Conservation (phyloP, 2,797 vertebrate species). For the Epinephelus coioides region DNA sequence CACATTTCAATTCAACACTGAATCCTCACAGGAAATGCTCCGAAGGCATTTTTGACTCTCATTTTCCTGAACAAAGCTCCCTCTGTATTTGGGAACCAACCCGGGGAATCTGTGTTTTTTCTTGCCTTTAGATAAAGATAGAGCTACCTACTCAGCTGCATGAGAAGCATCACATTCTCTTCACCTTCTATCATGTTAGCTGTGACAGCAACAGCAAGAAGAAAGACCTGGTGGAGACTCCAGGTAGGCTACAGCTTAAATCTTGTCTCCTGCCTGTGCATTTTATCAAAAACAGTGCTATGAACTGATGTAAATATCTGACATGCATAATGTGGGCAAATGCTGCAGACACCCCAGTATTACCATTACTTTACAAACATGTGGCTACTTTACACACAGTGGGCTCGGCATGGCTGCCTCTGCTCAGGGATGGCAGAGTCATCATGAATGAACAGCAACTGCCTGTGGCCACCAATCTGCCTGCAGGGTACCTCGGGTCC, state of each 20-base stretch:
- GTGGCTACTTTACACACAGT: slow-evolving; percentile 80
- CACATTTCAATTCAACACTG: background rate
- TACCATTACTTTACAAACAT: background rate
- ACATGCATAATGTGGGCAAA: background rate
- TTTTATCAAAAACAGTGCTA: background rate
- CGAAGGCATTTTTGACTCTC: slow-evolving; percentile 9
- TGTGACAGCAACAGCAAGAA: slow-evolving; percentile 98
- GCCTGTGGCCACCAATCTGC: slow-evolving; percentile 91
- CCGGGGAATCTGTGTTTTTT: slow-evolving; percentile 27
- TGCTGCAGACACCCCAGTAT: background rate
- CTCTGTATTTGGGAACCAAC: slow-evolving; percentile 20
- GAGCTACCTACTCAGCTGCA: slow-evolving; percentile 96
- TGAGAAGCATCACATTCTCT: slow-evolving; percentile 95
- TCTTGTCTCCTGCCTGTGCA: background rate
- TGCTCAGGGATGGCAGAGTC: slow-evolving; percentile 95
- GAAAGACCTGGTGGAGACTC: slow-evolving; percentile 93
- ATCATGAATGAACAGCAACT: slow-evolving; percentile 92
- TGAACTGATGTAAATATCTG: background rate
- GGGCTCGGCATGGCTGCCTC: slow-evolving; percentile 95
- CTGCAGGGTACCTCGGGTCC: slow-evolving; percentile 91
- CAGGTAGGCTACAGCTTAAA: slow-evolving; percentile 83
- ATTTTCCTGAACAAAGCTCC: slow-evolving; percentile 30
- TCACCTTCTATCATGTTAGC: slow-evolving; percentile 97
- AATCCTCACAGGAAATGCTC: slow-evolving; percentile 20
- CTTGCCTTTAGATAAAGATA: slow-evolving; percentile 91